Percentiles rank a stretch among this genome's conserved stretches.
Conservation (phyloP, 2,113 vertebrate genomes). For the Excalfactoria chinensis region DNA sequence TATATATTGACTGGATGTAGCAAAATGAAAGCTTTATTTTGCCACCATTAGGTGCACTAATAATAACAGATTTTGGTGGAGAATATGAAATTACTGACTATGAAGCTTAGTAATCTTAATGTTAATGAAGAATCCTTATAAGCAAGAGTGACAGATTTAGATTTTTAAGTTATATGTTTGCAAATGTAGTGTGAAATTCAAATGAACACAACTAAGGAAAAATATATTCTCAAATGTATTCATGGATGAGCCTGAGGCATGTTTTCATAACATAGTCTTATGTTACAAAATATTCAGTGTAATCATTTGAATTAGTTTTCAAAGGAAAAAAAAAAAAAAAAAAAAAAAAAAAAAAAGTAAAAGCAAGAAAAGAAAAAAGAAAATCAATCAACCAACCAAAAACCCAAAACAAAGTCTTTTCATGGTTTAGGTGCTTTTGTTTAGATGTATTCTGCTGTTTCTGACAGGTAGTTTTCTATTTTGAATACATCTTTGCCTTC, state of each 20-base stretch:
- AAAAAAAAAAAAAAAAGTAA: no score
- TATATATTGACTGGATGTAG: neutral
- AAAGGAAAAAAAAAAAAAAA: neutral
- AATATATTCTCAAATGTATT: neutral
- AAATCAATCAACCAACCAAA: no score
- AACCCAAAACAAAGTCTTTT: no score
- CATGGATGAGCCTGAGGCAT: neutral
- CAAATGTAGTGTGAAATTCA: neutral
- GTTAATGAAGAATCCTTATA: neutral
- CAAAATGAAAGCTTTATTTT: neutral
- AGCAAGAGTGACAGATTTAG: neutral
- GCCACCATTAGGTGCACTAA: neutral
- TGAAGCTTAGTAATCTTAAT: neutral
- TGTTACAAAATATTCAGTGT: neutral
- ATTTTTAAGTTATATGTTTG: neutral
- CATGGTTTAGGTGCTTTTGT: no score
- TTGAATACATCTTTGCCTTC: neutral
- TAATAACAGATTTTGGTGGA: neutral
- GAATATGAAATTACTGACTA: neutral
- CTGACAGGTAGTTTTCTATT: neutral
- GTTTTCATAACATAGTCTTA: neutral
- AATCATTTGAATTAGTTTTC: neutral
- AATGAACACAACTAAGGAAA: neutral
- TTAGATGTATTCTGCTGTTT: no score
- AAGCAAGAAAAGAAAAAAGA: no score